Evolutionary conservation across 92 coral and sea anemone genomes (phyloP), one percentile per base, ranked within the genome.

Genomic region (Zoanthus sansibaricus): DNA sequence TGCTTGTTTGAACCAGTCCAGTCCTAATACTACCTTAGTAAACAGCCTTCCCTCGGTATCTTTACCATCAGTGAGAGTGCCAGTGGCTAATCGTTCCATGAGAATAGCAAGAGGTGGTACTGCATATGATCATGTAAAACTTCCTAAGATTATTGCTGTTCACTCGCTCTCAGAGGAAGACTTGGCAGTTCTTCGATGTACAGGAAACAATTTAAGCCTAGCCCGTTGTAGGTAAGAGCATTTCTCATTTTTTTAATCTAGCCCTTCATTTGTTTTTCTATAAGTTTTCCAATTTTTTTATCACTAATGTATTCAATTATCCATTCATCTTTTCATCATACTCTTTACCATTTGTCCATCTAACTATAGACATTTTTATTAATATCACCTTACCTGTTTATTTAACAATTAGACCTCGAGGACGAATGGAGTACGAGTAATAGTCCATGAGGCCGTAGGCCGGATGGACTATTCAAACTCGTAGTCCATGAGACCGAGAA

Each of bases 61-160:
- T 42, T 32, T 30, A 42, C 55, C 25, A 18, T 12, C 30, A 13
- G 13, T 37, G 5, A 64, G 30, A 14, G 21, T 69, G 37, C 33
- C 49, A 42, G 59, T 55, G 10, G 12, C 56, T 3, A 62, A 44
- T 25, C 44, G 2, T 79, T 46, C 61, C 21, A 1, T 45, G 17
- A 62, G 42, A 18, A 44, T 66, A 13, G n/a, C 84, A 11, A n/a
- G 44, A 15, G 84, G 73, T 25, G 84, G 84, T 4, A 79, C 84
- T 21, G 84, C 84, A 44, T 79, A 44, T 79, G 74, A 79, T 42
- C 84, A 79, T 64, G 72, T 2, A 44, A 45, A 72, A 0, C 30
- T 79, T 14, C 84, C 84, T 10, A 79, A 48, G 49, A 79, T 79
- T 20, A 73, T 79, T 18, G 84, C 84, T n/a, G 84, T 79, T 79